Percentiles rank a stretch among this genome's conserved stretches.
Conservation (phyloP, 2,113 vertebrate species). For the Geococcyx californianus region DNA sequence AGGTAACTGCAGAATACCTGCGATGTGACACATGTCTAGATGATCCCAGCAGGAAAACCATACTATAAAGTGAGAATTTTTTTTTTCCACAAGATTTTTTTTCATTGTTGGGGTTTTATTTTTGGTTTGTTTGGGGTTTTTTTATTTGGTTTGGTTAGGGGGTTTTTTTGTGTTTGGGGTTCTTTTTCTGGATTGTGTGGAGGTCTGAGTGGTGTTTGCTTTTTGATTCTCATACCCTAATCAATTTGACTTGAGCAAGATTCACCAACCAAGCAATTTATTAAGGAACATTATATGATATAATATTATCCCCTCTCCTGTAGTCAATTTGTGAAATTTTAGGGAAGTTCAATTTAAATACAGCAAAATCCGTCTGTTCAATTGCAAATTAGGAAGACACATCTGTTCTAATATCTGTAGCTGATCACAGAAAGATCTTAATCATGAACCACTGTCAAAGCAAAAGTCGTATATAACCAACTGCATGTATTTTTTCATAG, state of each 20-base stretch:
- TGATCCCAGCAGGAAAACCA: background rate
- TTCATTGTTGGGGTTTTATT: no score
- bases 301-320: background rate
- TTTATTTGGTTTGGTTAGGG: background rate
- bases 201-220: background rate
- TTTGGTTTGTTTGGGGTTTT: no score
- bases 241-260: background rate
- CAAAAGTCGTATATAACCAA: background rate
- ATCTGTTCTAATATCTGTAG: background rate
- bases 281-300: background rate
- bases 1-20: background rate
- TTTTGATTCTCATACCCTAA: background rate
- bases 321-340: background rate
- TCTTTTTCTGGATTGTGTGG: background rate
- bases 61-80: background rate
- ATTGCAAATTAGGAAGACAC: background rate
- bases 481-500: background rate
- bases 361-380: background rate
- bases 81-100: no score
- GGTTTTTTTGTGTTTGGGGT: no score
- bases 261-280: background rate
- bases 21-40: background rate
- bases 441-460: background rate
- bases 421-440: background rate
- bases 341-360: background rate